Evolutionary conservation across 2,797 vertebrate genomes (phyloP), one percentile per base, ranked within the genome.

Genomic region (Pachyuromys duprasi): DNA sequence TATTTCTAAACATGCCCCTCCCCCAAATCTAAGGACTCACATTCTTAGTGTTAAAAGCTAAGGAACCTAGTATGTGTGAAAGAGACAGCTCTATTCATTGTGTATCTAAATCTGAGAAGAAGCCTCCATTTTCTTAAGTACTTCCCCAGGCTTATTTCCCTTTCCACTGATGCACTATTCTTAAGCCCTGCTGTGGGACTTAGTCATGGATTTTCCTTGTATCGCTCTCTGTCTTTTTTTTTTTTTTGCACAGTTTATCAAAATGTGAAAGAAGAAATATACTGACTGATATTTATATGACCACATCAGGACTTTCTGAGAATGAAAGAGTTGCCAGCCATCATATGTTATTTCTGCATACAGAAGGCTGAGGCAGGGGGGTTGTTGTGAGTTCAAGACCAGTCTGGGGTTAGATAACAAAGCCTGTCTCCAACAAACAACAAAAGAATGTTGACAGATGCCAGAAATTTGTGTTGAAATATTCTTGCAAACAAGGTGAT

Each of bases 381-480:
- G 28, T 70, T 86, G 65, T 45, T 70, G 22, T 55, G 24, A 86
- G 22, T 36, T 86, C 14, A 70, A 86, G 22, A 20, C 42, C 65
- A 55, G 20, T 69, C 18, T 53, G 28, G 42, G 42, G 12, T 49
- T 55, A 18, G 45, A 86, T 26, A 86, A 22, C 45, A 53, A 86
- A 70, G 17, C 22, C 20, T 55, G 20, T 28, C 20, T 22, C 42
- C 55, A n/a, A 55, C 11, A 33, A 42, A 33, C 45, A 26, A 63
- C 26, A 82, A 83, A 83, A 20, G 28, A 63, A 45, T 62, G 33
- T 80, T 93, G 75, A 81, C 20, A 18, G 65, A 45, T 76, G 39
- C 55, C 75, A 57, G 49, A 89, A 8, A 39, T 93, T 94, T 96
- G 49, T 75, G 84, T 92, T 92, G 17, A 95, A 91, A 86, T 69